Percentiles rank a stretch among this genome's conserved stretches.
These are phyloP conservation scores for Mormyrus iriodes DNA, from an alignment of 2,113 vertebrate species.

Conservation along the genomic window DNA sequence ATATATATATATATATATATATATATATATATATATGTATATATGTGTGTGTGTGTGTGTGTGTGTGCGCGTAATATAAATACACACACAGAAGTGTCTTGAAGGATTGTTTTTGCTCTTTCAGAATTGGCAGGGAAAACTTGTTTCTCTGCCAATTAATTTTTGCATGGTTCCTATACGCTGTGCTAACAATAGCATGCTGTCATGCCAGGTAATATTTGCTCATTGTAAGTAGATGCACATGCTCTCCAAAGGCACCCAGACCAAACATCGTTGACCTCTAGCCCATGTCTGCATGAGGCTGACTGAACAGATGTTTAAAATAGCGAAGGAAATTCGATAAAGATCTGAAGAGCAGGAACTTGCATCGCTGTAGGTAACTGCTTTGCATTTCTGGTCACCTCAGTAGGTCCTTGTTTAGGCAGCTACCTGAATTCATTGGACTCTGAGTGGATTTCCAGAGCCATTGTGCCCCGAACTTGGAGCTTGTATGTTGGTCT, in stretches of 20 bases:
- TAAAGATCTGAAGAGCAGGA: background rate
- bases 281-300: background rate
- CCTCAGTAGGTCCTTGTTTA: background rate
- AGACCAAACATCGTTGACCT: background rate
- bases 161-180: background rate
- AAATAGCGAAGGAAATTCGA: background rate
- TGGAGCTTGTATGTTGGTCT: background rate
- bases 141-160: background rate
- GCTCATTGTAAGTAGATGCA: background rate
- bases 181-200: background rate
- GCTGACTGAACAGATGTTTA: background rate
- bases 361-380: background rate
- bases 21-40: background rate
- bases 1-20: too few relatives aligned
- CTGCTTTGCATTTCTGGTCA: background rate
- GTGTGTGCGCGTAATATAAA: too few relatives aligned
- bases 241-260: background rate
- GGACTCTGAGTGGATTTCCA: background rate
- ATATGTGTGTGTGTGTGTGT: too few relatives aligned
- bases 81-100: background rate
- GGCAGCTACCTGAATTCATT: background rate
- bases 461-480: background rate
- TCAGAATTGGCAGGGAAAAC: background rate
- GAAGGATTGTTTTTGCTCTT: background rate
- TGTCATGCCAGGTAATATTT: background rate